A percentile compares a stretch with the other conserved stretches of the same genome.
These are phyloP conservation scores for Andrena bicolor DNA, from an alignment of 2,888 invertebrate species.

Conservation along the genomic window DNA sequence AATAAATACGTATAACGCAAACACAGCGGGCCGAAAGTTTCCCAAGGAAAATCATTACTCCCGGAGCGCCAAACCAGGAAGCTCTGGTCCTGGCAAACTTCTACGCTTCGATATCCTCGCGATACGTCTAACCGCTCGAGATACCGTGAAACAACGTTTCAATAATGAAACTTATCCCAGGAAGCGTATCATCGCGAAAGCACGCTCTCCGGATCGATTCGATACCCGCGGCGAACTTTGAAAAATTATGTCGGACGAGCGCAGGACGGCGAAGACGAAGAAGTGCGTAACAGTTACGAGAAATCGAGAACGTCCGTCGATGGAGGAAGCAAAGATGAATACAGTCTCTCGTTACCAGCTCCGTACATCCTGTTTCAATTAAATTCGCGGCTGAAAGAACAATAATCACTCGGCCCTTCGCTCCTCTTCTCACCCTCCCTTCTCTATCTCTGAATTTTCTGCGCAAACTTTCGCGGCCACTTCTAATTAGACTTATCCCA, in stretches of 20 bases:
- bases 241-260: slow-evolving; percentile 40
- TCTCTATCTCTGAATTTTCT: slow-evolving; percentile 33
- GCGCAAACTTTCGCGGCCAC: slow-evolving; percentile 58
- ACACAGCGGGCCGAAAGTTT: slow-evolving; percentile 38
- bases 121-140: slow-evolving; percentile 35
- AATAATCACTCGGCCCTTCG: slow-evolving; percentile 64
- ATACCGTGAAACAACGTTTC: slow-evolving; percentile 49
- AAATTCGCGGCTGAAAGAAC: slow-evolving; percentile 67
- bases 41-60: slow-evolving; percentile 37
- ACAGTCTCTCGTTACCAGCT: slow-evolving; percentile 58
- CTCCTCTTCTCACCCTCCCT: not conserved
- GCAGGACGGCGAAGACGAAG: not conserved
- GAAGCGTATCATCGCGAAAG: slow-evolving; percentile 47
- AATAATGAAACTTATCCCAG: slow-evolving; percentile 54
- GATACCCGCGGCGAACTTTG: slow-evolving; percentile 24
- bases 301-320: not conserved
- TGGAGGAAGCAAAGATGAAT: slow-evolving; percentile 48
- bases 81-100: slow-evolving; percentile 19
- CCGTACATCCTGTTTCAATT: slow-evolving; percentile 57
- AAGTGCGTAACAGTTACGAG: slow-evolving; percentile 2
- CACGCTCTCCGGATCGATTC: slow-evolving; percentile 20
- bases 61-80: not conserved
- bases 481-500: slow-evolving; percentile 68
- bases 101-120: slow-evolving; percentile 37
- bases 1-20: slow-evolving; percentile 46